Evolutionary conservation across 1,140 invertebrate genomes (phyloP).

Genomic region (Coboldia fuscipes): DNA sequence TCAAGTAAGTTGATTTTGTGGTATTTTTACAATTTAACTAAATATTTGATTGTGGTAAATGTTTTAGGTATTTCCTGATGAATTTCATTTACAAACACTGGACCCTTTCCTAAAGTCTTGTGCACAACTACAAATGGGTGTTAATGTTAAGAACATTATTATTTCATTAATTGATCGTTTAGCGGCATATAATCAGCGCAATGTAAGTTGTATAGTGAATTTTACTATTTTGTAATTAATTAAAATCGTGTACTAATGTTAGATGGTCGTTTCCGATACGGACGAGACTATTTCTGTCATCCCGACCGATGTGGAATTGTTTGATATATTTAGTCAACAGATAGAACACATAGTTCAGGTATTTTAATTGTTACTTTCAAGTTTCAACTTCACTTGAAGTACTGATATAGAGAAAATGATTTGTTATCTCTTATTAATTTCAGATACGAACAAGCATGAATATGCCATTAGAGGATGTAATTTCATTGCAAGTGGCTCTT

Average conservation of each 20-base stretch:
- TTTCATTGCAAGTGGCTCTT: slow-evolving; percentile 85
- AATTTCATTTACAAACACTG: slow-evolving; percentile 92
- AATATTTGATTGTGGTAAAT: no score
- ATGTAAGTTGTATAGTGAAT: slow-evolving; percentile 22
- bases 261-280: slow-evolving; percentile 29
- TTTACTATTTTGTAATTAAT: slow-evolving; percentile 4
- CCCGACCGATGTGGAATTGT: slow-evolving; percentile 75
- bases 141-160: slow-evolving; percentile 97
- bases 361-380: no score
- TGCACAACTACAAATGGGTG: slow-evolving; percentile 81
- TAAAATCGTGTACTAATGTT: slow-evolving; percentile 5
- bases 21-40: slow-evolving; percentile 4
- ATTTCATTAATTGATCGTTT: slow-evolving; percentile 90
- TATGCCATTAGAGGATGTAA: slow-evolving; percentile 90
- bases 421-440: no score
- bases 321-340: slow-evolving; percentile 97
- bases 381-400: no score
- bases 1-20: slow-evolving; percentile 24
- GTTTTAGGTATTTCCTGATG: slow-evolving; percentile 88
- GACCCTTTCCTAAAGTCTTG: slow-evolving; percentile 92
- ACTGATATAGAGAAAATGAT: no score
- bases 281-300: slow-evolving; percentile 44
- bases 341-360: slow-evolving; percentile 88
- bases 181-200: slow-evolving; percentile 57
- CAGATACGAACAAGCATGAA: slow-evolving; percentile 58